Base-by-base conservation (phyloP, 2,888 invertebrate genomes). In the Xestia sexstrigata region DNA sequence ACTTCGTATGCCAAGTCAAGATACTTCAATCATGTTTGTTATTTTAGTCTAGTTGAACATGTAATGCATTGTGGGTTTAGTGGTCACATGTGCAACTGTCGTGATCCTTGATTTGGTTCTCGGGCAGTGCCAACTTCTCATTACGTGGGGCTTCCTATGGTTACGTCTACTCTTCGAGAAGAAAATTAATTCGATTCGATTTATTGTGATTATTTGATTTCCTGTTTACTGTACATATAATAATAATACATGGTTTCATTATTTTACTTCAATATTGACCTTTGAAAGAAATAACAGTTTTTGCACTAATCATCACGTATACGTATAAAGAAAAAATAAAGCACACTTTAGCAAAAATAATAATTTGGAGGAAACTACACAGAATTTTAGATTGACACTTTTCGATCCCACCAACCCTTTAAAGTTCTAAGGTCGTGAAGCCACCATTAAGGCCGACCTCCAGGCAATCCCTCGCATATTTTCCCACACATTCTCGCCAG, bases 401-500 rank as follows among this genome's bases (percentile, higher is more conserved):
- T n/a, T 55, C 2, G 58, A 15, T 35, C 62, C 30, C 30, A 49
- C 47, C 75, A 3, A 30, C 42, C 52, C 65, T 66, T 35, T 52
- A 17, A 47, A 23, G 42, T 15, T 30, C 49, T 13, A 60, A 23
- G 63, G 20, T 80, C 78, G 65, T 76, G 76, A 63, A 76, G 17
- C 13, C 17, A 47, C 23, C 39, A 78, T 74, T 81, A 66, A 17
- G 9, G 8, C 1, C 7, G 39, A n/a, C 55, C 79, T 82, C n/a
- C 17, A 15, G 65, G 42, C 17, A 76, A 55, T 81, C 42, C 62
- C 68, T 11, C 55, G 69, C 47, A 81, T 63, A 81, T 5, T 81
- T 86, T 85, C 84, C 77, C 84, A 85, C 84, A 79, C 74, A 76
- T 76, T 74, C 70, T 8, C 11, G n/a, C 20, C 35, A 23, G 5